A percentile compares a stretch with the other conserved stretches of the same genome.
These are phyloP conservation scores for Cyclophora punctaria DNA, from an alignment of 2,888 invertebrate species.

Conservation along the genomic window DNA sequence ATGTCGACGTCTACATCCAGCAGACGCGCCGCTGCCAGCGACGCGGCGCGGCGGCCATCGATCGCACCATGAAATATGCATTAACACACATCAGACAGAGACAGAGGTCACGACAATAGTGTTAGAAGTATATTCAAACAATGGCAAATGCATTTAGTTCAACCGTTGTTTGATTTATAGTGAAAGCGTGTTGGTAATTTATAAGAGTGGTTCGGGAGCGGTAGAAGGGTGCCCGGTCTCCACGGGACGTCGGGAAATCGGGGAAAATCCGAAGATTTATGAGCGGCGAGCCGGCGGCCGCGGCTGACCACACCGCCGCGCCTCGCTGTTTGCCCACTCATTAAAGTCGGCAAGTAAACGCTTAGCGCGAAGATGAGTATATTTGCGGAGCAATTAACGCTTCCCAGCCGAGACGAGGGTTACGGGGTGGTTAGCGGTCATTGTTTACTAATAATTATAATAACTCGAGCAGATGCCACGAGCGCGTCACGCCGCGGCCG, in stretches of 20 bases:
- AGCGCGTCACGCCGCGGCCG: conserved; percentile 9
- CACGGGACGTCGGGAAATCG: conserved; percentile 65
- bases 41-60: conserved; percentile 31
- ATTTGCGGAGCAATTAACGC: conserved; percentile 73
- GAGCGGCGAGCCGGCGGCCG: conserved; percentile 48
- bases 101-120: conserved; percentile 39
- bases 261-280: conserved; percentile 73
- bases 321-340: conserved; percentile 67
- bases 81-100: conserved; percentile 28
- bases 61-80: conserved; percentile 43
- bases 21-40: conserved; percentile 18
- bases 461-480: conserved; percentile 18
- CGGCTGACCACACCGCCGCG: conserved; percentile 50
- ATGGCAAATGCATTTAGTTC: conserved; percentile 71
- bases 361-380: conserved; percentile 71
- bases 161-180: conserved; percentile 70
- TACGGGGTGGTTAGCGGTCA: conserved; percentile 39
- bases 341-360: conserved; percentile 70
- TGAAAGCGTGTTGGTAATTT: conserved; percentile 72
- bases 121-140: conserved; percentile 65
- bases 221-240: conserved; percentile 42
- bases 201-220: conserved; percentile 63
- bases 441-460: conserved; percentile 52
- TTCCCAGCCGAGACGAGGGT: conserved; percentile 68
- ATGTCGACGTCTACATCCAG: conserved; percentile 22